Conservation (phyloP, 2,797 vertebrate genomes). For the Urocyon cinereoargenteus region DNA sequence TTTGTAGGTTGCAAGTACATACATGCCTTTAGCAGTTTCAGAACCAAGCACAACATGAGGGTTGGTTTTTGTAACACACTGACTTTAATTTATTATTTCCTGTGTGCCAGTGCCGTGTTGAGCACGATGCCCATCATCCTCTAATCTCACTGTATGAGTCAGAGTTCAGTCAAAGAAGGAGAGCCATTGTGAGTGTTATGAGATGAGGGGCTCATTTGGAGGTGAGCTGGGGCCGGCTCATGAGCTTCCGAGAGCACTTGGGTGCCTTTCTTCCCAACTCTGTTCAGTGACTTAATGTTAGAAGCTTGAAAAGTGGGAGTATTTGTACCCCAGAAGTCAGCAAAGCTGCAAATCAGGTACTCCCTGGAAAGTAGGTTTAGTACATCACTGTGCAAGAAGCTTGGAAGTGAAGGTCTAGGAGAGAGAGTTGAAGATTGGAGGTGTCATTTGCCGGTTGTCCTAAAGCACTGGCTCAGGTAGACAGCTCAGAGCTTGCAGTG, state of each 20-base stretch:
- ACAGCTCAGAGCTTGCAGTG: not conserved
- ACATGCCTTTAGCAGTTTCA: not conserved
- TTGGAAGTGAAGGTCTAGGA: not conserved
- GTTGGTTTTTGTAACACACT: not conserved
- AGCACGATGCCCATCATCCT: fast-evolving
- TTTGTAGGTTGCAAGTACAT: slow-evolving; percentile 17
- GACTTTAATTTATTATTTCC: not conserved
- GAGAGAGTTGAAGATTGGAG: not conserved
- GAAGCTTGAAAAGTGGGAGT: not conserved
- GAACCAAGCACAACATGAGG: not conserved
- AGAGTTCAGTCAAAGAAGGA: not conserved
- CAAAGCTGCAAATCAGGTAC: not conserved
- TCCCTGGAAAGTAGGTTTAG: not conserved
- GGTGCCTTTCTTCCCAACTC: not conserved
- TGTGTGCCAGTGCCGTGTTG: not conserved
- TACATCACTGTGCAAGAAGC: not conserved
- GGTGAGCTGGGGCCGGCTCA: not conserved
- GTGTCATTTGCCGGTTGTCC: not conserved
- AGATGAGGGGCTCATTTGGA: not conserved
- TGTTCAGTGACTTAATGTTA: not conserved
- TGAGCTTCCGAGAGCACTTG: not conserved
- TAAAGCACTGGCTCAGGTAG: not conserved
- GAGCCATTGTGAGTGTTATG: not conserved
- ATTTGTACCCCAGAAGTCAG: not conserved
- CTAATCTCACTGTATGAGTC: not conserved